phyloP scores from a whole-genome alignment of 1,140 invertebrate species.

The Saccostrea echinata region DNA sequence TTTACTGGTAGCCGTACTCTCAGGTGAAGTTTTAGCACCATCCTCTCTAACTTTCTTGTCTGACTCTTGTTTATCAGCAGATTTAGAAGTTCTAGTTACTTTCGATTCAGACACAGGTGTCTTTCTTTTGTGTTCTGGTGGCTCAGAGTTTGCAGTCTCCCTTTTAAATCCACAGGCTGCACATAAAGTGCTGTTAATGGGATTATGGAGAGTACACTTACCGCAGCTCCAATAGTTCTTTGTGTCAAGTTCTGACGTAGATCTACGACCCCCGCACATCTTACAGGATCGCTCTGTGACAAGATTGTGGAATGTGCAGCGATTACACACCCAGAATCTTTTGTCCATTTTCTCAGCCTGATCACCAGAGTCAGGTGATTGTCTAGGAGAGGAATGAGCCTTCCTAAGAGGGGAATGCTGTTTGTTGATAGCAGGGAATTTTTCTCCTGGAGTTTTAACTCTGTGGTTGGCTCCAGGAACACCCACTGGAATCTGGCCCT shows the following conservation, averaged over 20 bases:
- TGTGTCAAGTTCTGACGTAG: slow-evolving; percentile 53
- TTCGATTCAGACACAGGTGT: background rate
- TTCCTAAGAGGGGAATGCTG: slow-evolving; percentile 32
- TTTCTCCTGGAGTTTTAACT: slow-evolving; percentile 25
- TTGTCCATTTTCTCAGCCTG: slow-evolving; percentile 6
- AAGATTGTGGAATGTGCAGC: slow-evolving; percentile 66
- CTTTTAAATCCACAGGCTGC: slow-evolving; percentile 85
- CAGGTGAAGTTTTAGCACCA: slow-evolving; percentile 25
- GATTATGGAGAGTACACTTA: slow-evolving; percentile 91
- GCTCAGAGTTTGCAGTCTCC: slow-evolving; percentile 39
- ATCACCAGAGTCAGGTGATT: background rate
- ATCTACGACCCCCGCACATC: slow-evolving; percentile 56
- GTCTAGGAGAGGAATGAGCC: slow-evolving; percentile 28
- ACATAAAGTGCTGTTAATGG: slow-evolving; percentile 89
- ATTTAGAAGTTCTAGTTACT: background rate
- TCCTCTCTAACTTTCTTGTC: background rate
- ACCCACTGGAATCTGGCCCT: slow-evolving; percentile 49
- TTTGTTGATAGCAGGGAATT: slow-evolving; percentile 51
- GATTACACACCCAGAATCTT: slow-evolving; percentile 62
- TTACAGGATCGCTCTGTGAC: slow-evolving; percentile 50
- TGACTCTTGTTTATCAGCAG: background rate
- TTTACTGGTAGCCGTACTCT: slow-evolving; percentile 51
- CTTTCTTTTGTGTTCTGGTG: background rate
- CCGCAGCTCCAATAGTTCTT: slow-evolving; percentile 93
- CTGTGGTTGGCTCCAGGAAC: slow-evolving; percentile 36